A percentile compares a stretch with the other conserved stretches of the same genome.
These are phyloP conservation scores for Mycalesis mineus DNA, from an alignment of 2,888 invertebrate species.

Conservation along the genomic window DNA sequence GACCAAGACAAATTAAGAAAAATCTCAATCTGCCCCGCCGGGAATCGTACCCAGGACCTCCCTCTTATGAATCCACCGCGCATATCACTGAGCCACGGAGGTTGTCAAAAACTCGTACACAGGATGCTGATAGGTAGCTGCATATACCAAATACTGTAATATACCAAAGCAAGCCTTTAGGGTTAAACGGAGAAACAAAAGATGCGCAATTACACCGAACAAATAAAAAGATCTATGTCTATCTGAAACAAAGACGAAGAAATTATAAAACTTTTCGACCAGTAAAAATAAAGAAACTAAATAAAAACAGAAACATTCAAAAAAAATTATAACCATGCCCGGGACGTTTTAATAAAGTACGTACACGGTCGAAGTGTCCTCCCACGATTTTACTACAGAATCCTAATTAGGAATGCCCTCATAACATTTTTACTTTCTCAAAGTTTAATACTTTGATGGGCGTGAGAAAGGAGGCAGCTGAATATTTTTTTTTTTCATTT, in stretches of 20 bases:
- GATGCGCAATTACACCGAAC: too few relatives aligned
- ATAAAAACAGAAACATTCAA: not conserved
- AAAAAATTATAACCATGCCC: not conserved
- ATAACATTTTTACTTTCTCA: constrained; percentile 11
- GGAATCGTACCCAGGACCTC: too few relatives aligned
- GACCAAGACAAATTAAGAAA: too few relatives aligned
- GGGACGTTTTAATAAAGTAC: constrained; percentile 10
- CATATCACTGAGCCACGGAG: too few relatives aligned
- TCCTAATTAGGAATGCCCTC: constrained; percentile 13
- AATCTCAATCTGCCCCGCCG: too few relatives aligned
- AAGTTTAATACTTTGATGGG: constrained; percentile 12
- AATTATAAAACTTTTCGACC: not conserved
- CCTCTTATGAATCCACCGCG: too few relatives aligned
- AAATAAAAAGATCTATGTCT: too few relatives aligned
- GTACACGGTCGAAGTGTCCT: constrained; percentile 4
- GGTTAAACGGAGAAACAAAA: too few relatives aligned
- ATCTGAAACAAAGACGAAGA: not conserved
- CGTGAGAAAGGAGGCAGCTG: constrained; percentile 8
- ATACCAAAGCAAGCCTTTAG: too few relatives aligned
- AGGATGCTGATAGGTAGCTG: too few relatives aligned
- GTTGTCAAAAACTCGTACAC: too few relatives aligned
- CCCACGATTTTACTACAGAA: constrained; percentile 3
- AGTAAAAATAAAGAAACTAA: not conserved
- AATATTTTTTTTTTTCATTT: not conserved
- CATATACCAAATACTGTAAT: too few relatives aligned